Base-by-base conservation (phyloP, 2,888 invertebrate genomes). In the Dyspetes luteomarginatus region DNA sequence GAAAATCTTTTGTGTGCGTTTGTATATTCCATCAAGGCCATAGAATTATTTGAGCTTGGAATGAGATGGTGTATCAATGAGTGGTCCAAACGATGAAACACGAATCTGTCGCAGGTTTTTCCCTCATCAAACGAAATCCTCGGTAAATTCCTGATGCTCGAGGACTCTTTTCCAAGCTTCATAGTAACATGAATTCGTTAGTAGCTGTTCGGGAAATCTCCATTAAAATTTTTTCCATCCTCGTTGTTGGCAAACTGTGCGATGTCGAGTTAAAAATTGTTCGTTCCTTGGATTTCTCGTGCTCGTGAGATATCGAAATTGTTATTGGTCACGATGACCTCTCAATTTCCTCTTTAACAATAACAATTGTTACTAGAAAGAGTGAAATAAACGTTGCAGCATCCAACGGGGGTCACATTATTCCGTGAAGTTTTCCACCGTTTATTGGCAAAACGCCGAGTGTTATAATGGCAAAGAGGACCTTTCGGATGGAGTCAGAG, bases 361-460 rank as follows among this genome's bases (percentile, higher is more conserved):
- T 28, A 45, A 28, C 19, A 48, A 55, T 43, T 24, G 41, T 48
- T 30, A 12, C 43, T 19, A 24, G 15, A 28, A 2, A 48, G 28
- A 58, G 36, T 30, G 69, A 24, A 58, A 56, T 56, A 41, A 17
- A 26, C 1, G 56, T 0, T 4, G 30, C 9, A 55, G 58, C 56
- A 26, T 26, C 50, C 64, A 81, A 72, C 69, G 72, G 83, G 56
- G 78, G 86, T 85, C 85, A 82, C 85, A 84, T 86, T 87, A 88
- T 85, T 85, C 83, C 75, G 83, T 82, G 77, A 81, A 82, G 85
- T 83, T 87, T 88, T 83, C 85, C 87, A 89, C 87, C 86, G 84
- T 43, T 86, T 86, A 85, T 85, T 88, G 88, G 88, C 89, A 86
- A 85, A 85, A 82, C 83, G 89, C 87, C 88, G 84, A 86, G 86